A percentile compares a stretch with the other conserved stretches of the same genome.
Conservation (phyloP, 2,113 vertebrate genomes). For the Phasianus colchicus region DNA sequence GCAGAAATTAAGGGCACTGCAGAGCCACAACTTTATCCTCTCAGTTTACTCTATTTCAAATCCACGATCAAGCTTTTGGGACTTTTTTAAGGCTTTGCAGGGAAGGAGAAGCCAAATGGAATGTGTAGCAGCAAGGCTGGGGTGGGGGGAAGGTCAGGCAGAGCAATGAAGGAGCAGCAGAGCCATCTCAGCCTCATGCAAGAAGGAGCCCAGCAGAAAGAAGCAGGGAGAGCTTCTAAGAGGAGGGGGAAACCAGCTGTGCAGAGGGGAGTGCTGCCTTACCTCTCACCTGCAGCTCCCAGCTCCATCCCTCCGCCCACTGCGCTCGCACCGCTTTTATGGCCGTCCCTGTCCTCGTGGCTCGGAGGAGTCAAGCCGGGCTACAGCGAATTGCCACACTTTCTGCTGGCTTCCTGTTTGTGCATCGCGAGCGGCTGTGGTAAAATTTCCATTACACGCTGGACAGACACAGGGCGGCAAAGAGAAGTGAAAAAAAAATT, state of each 20-base stretch:
- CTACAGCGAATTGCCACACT: slow-evolving; percentile 52
- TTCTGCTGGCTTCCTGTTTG: slow-evolving; percentile 88
- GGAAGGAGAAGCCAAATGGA: background rate
- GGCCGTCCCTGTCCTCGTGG: slow-evolving; percentile 12
- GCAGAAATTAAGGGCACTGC: background rate
- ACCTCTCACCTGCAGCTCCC: background rate
- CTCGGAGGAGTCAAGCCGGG: background rate
- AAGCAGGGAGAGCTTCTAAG: rapidly evolving
- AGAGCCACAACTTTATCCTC: background rate
- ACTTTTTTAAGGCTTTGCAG: background rate
- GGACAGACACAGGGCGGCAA: slow-evolving; percentile 53
- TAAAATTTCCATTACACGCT: slow-evolving; percentile 90
- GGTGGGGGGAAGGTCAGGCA: background rate
- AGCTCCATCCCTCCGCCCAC: background rate
- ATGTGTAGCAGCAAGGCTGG: background rate
- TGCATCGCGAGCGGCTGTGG: slow-evolving; percentile 70
- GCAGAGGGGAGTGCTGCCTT: background rate
- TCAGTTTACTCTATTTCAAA: rapidly evolving
- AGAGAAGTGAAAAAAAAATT: background rate
- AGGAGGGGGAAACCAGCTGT: background rate
- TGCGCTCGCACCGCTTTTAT: slow-evolving; percentile 43
- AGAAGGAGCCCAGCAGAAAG: background rate
- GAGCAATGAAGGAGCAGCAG: background rate
- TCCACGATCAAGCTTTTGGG: rapidly evolving
- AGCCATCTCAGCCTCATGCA: background rate